Conservation (phyloP, 2,888 invertebrate species). For the Pimpla rufipes region DNA sequence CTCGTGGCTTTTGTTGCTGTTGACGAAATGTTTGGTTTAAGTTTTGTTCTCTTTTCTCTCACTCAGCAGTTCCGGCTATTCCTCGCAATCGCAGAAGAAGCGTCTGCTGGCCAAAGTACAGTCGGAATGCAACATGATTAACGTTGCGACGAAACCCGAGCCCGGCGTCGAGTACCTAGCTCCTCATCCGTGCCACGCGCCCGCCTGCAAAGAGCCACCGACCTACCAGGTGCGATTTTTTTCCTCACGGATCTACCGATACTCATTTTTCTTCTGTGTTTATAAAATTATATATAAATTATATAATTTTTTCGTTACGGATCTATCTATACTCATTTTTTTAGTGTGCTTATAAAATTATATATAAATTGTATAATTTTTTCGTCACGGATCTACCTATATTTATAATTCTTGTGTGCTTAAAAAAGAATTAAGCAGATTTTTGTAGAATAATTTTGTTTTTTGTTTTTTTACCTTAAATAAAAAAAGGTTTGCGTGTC, state of each 20-base stretch:
- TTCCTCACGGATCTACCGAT: not conserved
- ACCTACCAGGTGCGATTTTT: constrained; percentile 82
- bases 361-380: too few species aligned
- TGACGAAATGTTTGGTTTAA: not conserved
- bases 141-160: constrained; percentile 88
- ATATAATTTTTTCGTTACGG: too few species aligned
- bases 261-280: not conserved
- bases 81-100: constrained; percentile 95
- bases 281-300: too few species aligned
- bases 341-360: too few species aligned
- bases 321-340: too few species aligned
- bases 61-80: constrained; percentile 82
- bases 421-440: too few species aligned
- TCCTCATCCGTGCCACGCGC: constrained; percentile 85
- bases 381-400: too few species aligned
- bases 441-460: too few species aligned
- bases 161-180: constrained; percentile 86
- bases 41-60: constrained; percentile 5
- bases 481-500: not conserved
- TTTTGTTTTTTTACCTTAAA: not conserved
- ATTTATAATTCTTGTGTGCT: too few species aligned
- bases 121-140: constrained; percentile 89
- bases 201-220: constrained; percentile 86
- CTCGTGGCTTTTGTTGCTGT: not conserved
- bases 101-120: constrained; percentile 95